Base-by-base conservation (phyloP, 2,888 invertebrate genomes). In the Loripinus fragilis region DNA sequence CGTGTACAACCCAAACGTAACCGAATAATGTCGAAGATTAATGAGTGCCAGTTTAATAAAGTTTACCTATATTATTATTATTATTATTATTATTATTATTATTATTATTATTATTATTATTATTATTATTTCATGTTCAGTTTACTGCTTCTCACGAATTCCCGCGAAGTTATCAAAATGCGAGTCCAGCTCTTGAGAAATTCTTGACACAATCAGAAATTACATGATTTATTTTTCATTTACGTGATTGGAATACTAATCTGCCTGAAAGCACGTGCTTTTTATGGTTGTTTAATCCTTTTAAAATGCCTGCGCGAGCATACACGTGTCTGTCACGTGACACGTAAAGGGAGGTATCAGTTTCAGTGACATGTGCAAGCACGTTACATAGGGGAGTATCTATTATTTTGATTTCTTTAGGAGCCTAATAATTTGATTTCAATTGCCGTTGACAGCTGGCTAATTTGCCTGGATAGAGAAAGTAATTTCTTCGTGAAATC, bases 311-410 rank as follows among this genome's bases (percentile, higher is more conserved):
- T 60, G 60, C 60, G 60, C 60, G 60, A 60, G 33, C 60, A 23
- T 41, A 55, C 76, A 38, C 64, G 69, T 73, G 82, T 42, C 48
- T 28, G 52, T 55, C 80, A 78, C 80, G 83, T 78, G 83, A 71
- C 17, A 12, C 1, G 5, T 30, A 60, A 60, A 60, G 33, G 33
- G 60, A 33, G 60, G 17, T 20, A 60, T 60, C 60, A 30, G 60
- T 33, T 10, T 60, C 60, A 60, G 60, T 60, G 60, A 60, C 60
- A 60, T 17, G 60, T 28, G 33, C 33, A 60, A 60, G 60, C 20
- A 60, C 60, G 60, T 60, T 33, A 60, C 33, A 33, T 60, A 60
- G 60, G 60, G 60, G 60, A 60, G 60, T 30, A 28, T 60, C 28
- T 28, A 60, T 60, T 33, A 60, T 60, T 60, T 60, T 30, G 60